These are phyloP conservation scores for Heliopora coerulea DNA, from an alignment of 92 coral and sea anemone genomes.

Conservation along the genomic window DNA sequence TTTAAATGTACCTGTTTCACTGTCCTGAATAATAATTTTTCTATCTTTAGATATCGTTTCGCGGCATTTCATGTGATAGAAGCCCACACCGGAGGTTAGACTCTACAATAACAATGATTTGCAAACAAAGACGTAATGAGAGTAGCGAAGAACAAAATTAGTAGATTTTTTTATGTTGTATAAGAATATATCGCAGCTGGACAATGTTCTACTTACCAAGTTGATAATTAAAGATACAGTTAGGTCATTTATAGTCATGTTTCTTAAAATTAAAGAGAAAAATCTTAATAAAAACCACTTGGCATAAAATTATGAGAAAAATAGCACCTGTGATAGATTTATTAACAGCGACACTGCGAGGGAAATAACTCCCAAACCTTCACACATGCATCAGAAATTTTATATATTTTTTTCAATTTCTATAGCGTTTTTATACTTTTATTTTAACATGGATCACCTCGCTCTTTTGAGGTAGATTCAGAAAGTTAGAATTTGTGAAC, in stretches of 20 bases:
- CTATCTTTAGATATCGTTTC: slow-evolving; percentile 89
- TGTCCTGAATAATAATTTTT: slow-evolving; percentile 77
- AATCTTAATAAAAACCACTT: background rate
- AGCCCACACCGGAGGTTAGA: slow-evolving; percentile 94
- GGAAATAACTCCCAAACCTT: too few species aligned
- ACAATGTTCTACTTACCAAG: slow-evolving; percentile 75
- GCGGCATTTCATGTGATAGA: slow-evolving; percentile 74
- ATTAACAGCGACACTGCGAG: too few species aligned
- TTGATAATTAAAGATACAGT: slow-evolving; percentile 85
- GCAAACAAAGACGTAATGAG: background rate
- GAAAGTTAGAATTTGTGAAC: too few species aligned
- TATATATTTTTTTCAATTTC: too few species aligned
- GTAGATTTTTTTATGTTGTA: too few species aligned
- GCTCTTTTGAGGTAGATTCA: too few species aligned
- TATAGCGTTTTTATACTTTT: too few species aligned
- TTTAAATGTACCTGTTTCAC: slow-evolving; percentile 76
- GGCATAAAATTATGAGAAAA: too few species aligned
- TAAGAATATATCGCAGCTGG: background rate
- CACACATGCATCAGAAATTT: too few species aligned
- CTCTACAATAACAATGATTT: slow-evolving; percentile 49
- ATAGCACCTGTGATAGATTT: too few species aligned
- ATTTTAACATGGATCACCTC: too few species aligned
- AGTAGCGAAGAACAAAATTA: background rate
- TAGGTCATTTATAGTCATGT: slow-evolving; percentile 85
- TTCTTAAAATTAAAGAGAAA: slow-evolving; percentile 48